These are phyloP conservation scores for Phoeniculus purpureus DNA, from an alignment of 2,797 vertebrate species.

Conservation along the genomic window DNA sequence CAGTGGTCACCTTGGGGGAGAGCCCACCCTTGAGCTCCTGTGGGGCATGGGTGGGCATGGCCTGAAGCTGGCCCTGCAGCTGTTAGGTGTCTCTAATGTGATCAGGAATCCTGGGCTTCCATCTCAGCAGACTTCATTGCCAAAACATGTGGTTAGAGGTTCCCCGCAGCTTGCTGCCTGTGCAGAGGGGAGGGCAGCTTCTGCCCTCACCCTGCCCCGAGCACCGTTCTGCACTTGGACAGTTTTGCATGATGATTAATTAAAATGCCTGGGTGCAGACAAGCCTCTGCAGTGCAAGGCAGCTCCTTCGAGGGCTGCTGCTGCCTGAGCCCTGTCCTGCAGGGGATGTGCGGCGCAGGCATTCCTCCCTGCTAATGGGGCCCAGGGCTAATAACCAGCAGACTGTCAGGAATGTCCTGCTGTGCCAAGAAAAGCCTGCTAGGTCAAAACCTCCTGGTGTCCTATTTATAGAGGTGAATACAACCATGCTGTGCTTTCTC, in stretches of 20 bases:
- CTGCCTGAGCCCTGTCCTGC: neutral
- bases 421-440: conserved; percentile 41
- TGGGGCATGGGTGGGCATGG: neutral
- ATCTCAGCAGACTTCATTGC: neutral
- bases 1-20: neutral
- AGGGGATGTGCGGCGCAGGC: neutral
- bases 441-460: accelerated
- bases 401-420: conserved; percentile 9
- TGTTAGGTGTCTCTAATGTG: accelerated
- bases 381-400: neutral
- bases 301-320: neutral
- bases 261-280: neutral
- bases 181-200: neutral
- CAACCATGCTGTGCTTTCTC: neutral
- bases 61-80: accelerated
- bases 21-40: neutral
- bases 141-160: neutral
- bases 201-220: neutral
- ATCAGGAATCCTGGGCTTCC: neutral
- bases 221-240: neutral
- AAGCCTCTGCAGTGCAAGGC: accelerated
- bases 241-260: neutral
- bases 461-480: conserved; percentile 43
- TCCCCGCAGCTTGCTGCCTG: neutral
- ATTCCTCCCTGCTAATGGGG: neutral